Percentiles rank a stretch among this genome's conserved stretches.
Conservation (phyloP, 2,888 invertebrate species). For the Amaurobius ferox region DNA sequence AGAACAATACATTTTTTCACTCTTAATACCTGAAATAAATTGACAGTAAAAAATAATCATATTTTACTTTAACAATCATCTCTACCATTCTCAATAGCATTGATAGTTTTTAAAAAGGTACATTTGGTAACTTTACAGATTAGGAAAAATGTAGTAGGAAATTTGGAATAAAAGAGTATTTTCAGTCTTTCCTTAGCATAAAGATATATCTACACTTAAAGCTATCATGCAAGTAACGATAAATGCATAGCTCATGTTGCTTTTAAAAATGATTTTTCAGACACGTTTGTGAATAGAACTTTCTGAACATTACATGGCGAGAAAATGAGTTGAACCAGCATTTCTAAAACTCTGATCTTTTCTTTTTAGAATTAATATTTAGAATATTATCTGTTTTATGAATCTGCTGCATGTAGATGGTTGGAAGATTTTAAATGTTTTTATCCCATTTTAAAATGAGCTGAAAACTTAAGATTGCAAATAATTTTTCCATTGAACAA, state of each 20-base stretch:
- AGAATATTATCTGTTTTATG: too few species aligned
- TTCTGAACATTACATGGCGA: constrained; percentile 2
- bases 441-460: too few species aligned
- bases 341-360: neutral
- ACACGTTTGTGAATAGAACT: neutral
- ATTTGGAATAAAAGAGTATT: too few species aligned
- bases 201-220: constrained; percentile 12
- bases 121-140: neutral
- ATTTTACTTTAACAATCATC: neutral
- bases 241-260: constrained; percentile 66
- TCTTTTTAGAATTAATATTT: too few species aligned
- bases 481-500: too few species aligned
- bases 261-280: constrained; percentile 13
- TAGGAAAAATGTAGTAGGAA: too few species aligned
- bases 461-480: too few species aligned
- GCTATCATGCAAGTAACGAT: constrained; percentile 22
- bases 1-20: too few species aligned
- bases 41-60: too few species aligned
- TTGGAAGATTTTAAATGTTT: too few species aligned
- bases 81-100: neutral
- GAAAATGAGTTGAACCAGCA: neutral
- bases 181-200: neutral
- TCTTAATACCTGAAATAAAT: too few species aligned
- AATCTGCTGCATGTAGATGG: too few species aligned
- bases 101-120: neutral